Conservation (phyloP, 2,113 vertebrate genomes). For the Sceloporus tristichus region DNA sequence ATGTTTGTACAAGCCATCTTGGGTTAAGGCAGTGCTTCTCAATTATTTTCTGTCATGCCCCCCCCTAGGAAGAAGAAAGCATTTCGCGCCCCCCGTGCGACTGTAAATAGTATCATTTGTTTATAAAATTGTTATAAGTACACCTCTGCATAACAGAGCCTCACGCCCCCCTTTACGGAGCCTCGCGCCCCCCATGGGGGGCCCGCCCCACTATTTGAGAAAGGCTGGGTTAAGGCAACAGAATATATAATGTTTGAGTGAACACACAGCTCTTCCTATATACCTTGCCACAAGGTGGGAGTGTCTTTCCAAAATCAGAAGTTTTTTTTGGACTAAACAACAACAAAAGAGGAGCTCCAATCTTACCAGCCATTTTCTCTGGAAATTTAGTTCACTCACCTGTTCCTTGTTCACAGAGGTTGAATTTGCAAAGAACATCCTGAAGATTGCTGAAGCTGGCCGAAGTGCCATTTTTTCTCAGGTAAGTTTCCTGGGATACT, state of each 20-base stretch:
- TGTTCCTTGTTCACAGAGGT: slow-evolving; percentile 66
- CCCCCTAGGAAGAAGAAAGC: too few relatives aligned
- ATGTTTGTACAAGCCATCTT: neutral
- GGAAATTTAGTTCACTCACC: accelerated
- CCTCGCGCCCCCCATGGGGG: too few relatives aligned
- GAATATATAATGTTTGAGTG: neutral
- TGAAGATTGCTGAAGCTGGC: slow-evolving; percentile 86
- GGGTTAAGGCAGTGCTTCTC: neutral
- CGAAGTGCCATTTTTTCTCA: slow-evolving; percentile 82
- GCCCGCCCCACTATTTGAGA: too few relatives aligned
- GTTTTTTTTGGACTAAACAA: neutral
- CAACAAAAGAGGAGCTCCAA: neutral
- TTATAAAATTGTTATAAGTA: too few relatives aligned
- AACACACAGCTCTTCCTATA: neutral
- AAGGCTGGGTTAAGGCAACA: neutral
- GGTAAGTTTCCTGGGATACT: slow-evolving; percentile 67
- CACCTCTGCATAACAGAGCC: too few relatives aligned
- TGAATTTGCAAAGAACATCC: slow-evolving; percentile 85
- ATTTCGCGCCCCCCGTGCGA: too few relatives aligned
- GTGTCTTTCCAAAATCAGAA: neutral
- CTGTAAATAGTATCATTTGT: too few relatives aligned
- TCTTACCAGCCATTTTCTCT: neutral
- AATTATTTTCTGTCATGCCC: too few relatives aligned
- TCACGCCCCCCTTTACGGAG: too few relatives aligned
- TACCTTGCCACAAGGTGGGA: neutral